phyloP scores from a whole-genome alignment of 2,797 vertebrate species.

The Neosalanx taihuensis region DNA sequence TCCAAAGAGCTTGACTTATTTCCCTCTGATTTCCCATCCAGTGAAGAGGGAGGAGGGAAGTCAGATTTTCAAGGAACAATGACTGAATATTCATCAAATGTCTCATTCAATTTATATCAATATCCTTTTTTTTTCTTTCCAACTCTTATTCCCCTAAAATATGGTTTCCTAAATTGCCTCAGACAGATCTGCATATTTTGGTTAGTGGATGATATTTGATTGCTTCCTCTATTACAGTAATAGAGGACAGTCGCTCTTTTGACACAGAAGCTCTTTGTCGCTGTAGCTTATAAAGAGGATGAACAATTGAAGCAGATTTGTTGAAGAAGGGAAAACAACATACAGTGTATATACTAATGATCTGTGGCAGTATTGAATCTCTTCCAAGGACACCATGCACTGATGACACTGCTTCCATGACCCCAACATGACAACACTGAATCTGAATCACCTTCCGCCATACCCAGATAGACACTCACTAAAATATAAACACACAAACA shows the following conservation, averaged over 20 bases:
- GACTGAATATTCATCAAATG: constrained; percentile 60
- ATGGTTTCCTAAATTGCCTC: constrained; percentile 58
- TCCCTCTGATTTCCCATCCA: constrained; percentile 21
- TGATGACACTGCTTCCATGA: constrained; percentile 28
- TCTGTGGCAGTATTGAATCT: constrained; percentile 35
- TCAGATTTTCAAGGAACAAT: constrained; percentile 58
- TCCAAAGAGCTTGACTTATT: constrained; percentile 53
- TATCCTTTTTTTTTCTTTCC: constrained; percentile 33
- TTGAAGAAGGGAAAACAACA: constrained; percentile 28
- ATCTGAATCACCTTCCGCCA: not conserved
- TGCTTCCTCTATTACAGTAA: constrained; percentile 62
- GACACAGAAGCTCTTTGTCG: constrained; percentile 38
- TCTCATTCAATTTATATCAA: constrained; percentile 54
- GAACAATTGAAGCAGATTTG: constrained; percentile 52
- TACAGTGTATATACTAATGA: constrained; percentile 39
- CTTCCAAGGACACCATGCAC: constrained; percentile 13
- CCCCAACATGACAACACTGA: not conserved
- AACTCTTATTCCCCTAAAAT: constrained; percentile 43
- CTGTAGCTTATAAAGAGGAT: constrained; percentile 28
- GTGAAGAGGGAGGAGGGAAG: constrained; percentile 48
- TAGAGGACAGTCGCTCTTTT: constrained; percentile 44
- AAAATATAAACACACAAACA: not conserved
- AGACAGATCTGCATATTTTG: constrained; percentile 67
- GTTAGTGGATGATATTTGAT: constrained; percentile 62
- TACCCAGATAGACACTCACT: too few relatives aligned